Evolutionary conservation across 2,113 vertebrate species (phyloP).

Genomic region (Echinops telfairi): DNA sequence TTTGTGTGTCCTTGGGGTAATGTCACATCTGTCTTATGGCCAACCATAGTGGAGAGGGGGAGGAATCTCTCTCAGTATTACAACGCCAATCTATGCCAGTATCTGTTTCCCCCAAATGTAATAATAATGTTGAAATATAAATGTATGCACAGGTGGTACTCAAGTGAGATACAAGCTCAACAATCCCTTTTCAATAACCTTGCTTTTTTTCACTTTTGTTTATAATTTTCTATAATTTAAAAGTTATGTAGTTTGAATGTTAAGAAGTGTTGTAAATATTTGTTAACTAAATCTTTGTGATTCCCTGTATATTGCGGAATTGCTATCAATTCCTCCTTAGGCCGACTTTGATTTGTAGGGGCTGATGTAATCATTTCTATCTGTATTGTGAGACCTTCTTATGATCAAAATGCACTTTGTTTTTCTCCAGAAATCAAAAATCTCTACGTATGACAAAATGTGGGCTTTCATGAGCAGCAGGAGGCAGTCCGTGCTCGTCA

Average conservation of each 20-base stretch:
- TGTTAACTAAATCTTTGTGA: not conserved
- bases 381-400: slow-evolving; percentile 18
- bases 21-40: slow-evolving; percentile 38
- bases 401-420: slow-evolving; percentile 18
- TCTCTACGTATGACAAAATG: slow-evolving; percentile 99
- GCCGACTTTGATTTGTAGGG: not conserved
- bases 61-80: not conserved
- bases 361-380: not conserved
- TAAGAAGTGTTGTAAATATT: not conserved
- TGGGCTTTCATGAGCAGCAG: slow-evolving; percentile 99
- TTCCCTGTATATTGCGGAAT: not conserved
- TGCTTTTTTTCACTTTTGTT: not conserved
- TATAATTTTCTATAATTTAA: not conserved
- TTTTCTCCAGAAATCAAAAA: slow-evolving; percentile 97
- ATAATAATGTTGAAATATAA: slow-evolving; percentile 56
- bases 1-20: slow-evolving; percentile 60
- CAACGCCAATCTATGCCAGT: slow-evolving; percentile 53
- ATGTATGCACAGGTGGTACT: slow-evolving; percentile 3
- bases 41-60: slow-evolving; percentile 44
- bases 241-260: not conserved
- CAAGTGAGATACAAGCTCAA: not conserved
- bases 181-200: not conserved
- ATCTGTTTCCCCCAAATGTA: slow-evolving; percentile 51
- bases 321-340: not conserved
- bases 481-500: slow-evolving; percentile 97